phyloP scores from a whole-genome alignment of 2,113 vertebrate genomes.

The Xiphophorus couchianus region DNA sequence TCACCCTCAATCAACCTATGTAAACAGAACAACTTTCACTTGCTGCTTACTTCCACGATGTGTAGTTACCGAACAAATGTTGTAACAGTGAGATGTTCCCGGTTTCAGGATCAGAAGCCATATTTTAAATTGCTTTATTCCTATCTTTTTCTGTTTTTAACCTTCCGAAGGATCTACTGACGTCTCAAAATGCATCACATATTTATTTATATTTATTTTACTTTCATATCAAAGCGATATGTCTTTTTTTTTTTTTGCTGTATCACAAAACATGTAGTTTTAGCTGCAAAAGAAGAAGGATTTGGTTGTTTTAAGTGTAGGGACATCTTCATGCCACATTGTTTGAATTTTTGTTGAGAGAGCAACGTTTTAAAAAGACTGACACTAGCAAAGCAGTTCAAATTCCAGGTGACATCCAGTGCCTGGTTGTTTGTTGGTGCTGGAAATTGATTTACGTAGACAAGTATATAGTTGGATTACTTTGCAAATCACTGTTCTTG shows the following conservation, averaged over 20 bases:
- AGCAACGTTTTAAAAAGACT: not conserved
- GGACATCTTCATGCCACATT: slow-evolving; percentile 1
- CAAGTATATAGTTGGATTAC: not conserved
- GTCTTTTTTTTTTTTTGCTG: slow-evolving; percentile 23
- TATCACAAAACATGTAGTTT: not conserved
- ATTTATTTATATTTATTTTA: slow-evolving; percentile 66
- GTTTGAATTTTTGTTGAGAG: not conserved
- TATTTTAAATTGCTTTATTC: slow-evolving; percentile 34
- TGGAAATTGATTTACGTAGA: slow-evolving; percentile 6
- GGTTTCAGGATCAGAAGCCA: slow-evolving; percentile 51
- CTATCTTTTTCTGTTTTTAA: slow-evolving; percentile 1
- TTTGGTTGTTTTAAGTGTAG: not conserved
- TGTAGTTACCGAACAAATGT: slow-evolving; percentile 24
- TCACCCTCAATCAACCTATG: slow-evolving; percentile 19
- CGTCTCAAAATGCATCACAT: slow-evolving; percentile 22
- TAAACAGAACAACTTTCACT: slow-evolving; percentile 32
- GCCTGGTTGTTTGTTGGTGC: slow-evolving; percentile 3
- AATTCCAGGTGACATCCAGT: not conserved
- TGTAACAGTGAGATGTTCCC: slow-evolving; percentile 15
- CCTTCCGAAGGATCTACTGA: slow-evolving; percentile 20
- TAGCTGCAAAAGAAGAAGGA: not conserved
- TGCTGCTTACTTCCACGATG: slow-evolving; percentile 35
- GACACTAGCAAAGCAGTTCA: not conserved
- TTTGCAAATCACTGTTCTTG: slow-evolving; percentile 3
- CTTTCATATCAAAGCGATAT: slow-evolving; percentile 17